phyloP scores from a whole-genome alignment of 2,113 vertebrate genomes.

The Hippoglossus stenolepis region DNA sequence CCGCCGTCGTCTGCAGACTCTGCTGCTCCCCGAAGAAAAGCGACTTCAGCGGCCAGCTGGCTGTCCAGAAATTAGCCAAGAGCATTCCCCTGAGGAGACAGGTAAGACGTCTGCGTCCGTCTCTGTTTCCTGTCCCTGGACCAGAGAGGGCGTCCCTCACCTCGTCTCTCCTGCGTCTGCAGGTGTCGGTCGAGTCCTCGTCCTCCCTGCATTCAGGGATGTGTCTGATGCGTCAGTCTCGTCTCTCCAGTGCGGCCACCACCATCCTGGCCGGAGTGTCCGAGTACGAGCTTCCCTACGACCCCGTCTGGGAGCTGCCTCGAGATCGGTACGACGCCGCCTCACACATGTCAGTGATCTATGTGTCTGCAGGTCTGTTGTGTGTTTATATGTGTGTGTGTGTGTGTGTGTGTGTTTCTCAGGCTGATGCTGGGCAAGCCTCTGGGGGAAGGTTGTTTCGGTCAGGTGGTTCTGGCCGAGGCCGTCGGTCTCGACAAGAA shows the following conservation, averaged over 20 bases:
- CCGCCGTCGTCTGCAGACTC: constrained; percentile 88
- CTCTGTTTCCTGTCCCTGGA: no score
- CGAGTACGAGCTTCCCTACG: constrained; percentile 90
- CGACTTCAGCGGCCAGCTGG: constrained; percentile 88
- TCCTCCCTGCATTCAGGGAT: constrained; percentile 89
- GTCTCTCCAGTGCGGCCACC: constrained; percentile 88
- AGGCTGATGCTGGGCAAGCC: constrained; percentile 92
- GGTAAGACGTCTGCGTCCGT: constrained; percentile 71
- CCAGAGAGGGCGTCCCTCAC: not conserved
- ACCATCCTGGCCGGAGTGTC: constrained; percentile 89
- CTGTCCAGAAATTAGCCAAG: constrained; percentile 93
- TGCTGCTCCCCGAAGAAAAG: constrained; percentile 91
- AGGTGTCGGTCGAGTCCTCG: constrained; percentile 93
- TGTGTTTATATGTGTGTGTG: not conserved
- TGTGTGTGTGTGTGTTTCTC: constrained; percentile 14
- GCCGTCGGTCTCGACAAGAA: constrained; percentile 89
- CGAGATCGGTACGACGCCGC: constrained; percentile 84
- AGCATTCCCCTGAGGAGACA: constrained; percentile 93
- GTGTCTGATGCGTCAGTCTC: constrained; percentile 86
- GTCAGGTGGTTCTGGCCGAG: constrained; percentile 91
- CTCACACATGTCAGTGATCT: not conserved
- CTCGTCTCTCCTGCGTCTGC: not conserved
- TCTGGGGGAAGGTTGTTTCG: constrained; percentile 83
- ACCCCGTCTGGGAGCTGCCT: constrained; percentile 90
- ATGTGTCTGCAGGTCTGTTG: no score